phyloP scores from a whole-genome alignment of 2,888 invertebrate genomes.

The Cephus nigrinus region DNA sequence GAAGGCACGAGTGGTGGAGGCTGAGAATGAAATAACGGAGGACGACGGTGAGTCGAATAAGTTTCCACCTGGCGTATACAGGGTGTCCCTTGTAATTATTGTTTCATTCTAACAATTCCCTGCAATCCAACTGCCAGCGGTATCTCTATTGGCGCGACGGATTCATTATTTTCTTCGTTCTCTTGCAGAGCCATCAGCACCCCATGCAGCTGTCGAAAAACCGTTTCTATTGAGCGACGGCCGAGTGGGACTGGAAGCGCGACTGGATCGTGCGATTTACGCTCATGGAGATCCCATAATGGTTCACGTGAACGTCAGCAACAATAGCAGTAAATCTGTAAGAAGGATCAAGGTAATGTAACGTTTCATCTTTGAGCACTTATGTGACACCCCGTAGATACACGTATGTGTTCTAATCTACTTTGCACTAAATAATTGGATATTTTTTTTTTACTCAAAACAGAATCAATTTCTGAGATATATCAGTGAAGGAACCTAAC shows the following conservation, averaged over 20 bases:
- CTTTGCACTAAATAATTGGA: neutral
- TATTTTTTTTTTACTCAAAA: too few relatives aligned
- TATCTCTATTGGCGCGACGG: constrained; percentile 18
- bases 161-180: neutral
- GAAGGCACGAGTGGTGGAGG: constrained; percentile 35
- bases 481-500: neutral
- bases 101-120: neutral
- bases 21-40: constrained; percentile 45
- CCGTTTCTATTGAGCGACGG: constrained; percentile 90
- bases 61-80: neutral
- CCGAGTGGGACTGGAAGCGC: constrained; percentile 81
- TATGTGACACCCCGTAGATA: neutral
- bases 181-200: constrained; percentile 69
- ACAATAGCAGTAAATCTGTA: constrained; percentile 87
- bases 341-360: constrained; percentile 82
- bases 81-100: neutral
- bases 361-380: neutral
- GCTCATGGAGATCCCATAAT: constrained; percentile 84
- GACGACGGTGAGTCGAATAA: constrained; percentile 39
- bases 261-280: constrained; percentile 84
- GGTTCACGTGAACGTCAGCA: constrained; percentile 79
- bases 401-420: neutral
- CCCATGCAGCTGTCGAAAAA: constrained; percentile 80
- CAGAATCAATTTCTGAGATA: neutral
- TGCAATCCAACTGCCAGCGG: neutral